A percentile compares a stretch with the other conserved stretches of the same genome.
phyloP scores from a whole-genome alignment of 1,140 invertebrate species.

The Dolichoris vasculosae region DNA sequence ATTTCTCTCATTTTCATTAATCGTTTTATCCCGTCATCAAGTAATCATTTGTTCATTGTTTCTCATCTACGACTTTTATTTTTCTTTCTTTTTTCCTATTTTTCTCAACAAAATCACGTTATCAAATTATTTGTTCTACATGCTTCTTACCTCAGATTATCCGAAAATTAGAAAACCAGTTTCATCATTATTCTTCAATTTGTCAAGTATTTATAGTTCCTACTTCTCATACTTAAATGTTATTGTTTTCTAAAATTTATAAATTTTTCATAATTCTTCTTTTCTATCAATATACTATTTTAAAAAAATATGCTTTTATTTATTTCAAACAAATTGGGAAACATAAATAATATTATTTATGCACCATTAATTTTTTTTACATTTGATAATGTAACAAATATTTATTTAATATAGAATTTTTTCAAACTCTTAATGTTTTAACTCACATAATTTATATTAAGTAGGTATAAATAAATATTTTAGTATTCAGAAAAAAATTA shows the following conservation, averaged over 20 bases:
- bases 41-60: slow-evolving; percentile 14
- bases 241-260: slow-evolving; percentile 6
- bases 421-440: no score
- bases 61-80: slow-evolving; percentile 29
- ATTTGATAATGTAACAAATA: neutral
- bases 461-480: no score
- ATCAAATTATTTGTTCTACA: slow-evolving; percentile 71
- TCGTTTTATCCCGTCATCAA: slow-evolving; percentile 13
- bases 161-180: slow-evolving; percentile 62
- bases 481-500: no score
- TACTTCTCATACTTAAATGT: slow-evolving; percentile 33
- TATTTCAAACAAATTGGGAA: neutral
- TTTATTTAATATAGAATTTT: no score
- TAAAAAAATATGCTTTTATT: neutral
- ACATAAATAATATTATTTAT: neutral
- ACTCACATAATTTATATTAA: no score
- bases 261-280: neutral
- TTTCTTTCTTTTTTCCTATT: slow-evolving; percentile 37
- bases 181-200: slow-evolving; percentile 58
- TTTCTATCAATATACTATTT: neutral
- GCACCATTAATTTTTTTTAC: neutral
- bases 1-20: slow-evolving; percentile 8
- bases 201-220: no score
- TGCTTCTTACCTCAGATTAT: slow-evolving; percentile 72
- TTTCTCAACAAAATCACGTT: slow-evolving; percentile 57